Evolutionary conservation across 2,797 vertebrate species (phyloP).

Genomic region (Darevskia nairensis): DNA sequence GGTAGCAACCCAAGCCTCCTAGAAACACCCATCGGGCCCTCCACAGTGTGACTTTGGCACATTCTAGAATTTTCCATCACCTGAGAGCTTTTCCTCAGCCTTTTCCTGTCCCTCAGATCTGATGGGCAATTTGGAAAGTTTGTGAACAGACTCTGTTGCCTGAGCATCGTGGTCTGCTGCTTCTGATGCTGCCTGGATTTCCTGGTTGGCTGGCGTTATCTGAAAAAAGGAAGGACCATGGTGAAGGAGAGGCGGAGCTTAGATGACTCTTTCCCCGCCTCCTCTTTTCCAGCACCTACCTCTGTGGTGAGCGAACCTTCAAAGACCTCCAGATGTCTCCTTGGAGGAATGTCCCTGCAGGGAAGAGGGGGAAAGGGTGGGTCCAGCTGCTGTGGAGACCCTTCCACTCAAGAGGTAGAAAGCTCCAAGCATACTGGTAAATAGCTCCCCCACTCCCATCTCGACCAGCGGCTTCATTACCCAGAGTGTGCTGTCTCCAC

Average conservation of each 20-base stretch:
- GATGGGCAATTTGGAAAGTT: not conserved
- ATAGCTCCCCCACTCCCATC: not conserved
- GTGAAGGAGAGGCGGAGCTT: not conserved
- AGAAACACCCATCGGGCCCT: not conserved
- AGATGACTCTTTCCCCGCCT: not conserved
- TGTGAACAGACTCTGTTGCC: not conserved
- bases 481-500: not conserved
- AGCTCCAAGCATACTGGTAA: not conserved
- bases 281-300: slow-evolving; percentile 6
- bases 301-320: not conserved
- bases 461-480: slow-evolving; percentile 3
- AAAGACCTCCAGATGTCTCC: not conserved
- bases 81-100: slow-evolving; percentile 11
- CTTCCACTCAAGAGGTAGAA: not conserved
- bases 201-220: not conserved
- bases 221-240: slow-evolving; percentile 14
- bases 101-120: slow-evolving; percentile 13
- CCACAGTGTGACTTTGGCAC: not conserved
- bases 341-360: slow-evolving; percentile 20
- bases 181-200: not conserved
- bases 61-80: slow-evolving; percentile 30
- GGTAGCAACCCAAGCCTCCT: not conserved
- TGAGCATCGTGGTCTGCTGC: not conserved
- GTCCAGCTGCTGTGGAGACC: not conserved
- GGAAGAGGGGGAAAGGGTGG: not conserved